Evolutionary conservation across 2,797 vertebrate genomes (phyloP).

Genomic region (Gambelia wislizenii): DNA sequence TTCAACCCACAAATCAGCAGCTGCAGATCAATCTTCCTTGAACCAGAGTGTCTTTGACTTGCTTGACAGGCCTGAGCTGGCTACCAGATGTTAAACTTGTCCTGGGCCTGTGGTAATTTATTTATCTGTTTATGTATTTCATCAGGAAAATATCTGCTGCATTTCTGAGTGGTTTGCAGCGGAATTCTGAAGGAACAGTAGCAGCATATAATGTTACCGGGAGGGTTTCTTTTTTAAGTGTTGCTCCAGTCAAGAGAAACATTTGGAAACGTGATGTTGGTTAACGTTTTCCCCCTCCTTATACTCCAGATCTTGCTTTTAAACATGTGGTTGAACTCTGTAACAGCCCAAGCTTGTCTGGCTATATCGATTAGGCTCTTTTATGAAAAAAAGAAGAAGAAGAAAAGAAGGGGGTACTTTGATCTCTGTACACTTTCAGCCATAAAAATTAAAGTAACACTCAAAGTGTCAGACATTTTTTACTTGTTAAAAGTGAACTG

Average conservation of each 20-base stretch:
- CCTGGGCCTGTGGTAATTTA: conserved; percentile 81
- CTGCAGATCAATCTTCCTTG: conserved; percentile 76
- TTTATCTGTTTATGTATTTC: conserved; percentile 83
- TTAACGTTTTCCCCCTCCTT: conserved; percentile 65
- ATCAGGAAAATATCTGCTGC: conserved; percentile 80
- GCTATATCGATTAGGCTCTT: conserved; percentile 59
- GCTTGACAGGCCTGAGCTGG: conserved; percentile 79
- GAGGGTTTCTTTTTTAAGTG: conserved; percentile 62
- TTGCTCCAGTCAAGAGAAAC: conserved; percentile 72
- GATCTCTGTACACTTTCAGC: conserved; percentile 79
- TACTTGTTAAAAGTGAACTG: conserved; percentile 76
- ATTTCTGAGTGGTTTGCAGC: conserved; percentile 76
- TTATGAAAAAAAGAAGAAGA: conserved; percentile 23
- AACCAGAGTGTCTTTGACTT: conserved; percentile 79
- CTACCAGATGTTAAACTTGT: conserved; percentile 83
- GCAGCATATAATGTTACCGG: conserved; percentile 77
- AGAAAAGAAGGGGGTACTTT: conserved; percentile 63
- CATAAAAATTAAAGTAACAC: conserved; percentile 81
- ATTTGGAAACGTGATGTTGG: conserved; percentile 73
- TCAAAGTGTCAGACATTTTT: conserved; percentile 79
- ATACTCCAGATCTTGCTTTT: conserved; percentile 63
- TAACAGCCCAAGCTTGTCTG: conserved; percentile 75
- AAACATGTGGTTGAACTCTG: conserved; percentile 76
- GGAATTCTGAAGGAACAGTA: conserved; percentile 79
- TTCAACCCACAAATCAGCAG: conserved; percentile 66